Evolutionary conservation across 35 echinoderm and acorn worm genomes (phyloP).

Genomic region (Patiria miniata): DNA sequence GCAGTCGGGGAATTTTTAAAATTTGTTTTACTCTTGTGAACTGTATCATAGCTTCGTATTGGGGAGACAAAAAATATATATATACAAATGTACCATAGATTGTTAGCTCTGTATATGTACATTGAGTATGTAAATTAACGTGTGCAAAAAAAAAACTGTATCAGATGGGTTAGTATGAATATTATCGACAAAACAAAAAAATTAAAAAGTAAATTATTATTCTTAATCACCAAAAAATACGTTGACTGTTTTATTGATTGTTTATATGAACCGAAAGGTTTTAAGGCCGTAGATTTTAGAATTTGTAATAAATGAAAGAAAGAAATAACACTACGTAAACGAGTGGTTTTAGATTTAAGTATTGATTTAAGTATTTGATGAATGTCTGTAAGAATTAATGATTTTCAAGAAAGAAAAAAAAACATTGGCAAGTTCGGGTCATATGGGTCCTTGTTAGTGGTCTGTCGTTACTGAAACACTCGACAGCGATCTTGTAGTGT

Average conservation of each 20-base stretch:
- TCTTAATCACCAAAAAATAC: background rate
- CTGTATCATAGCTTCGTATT: conserved; percentile 11
- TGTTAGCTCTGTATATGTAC: conserved; percentile 18
- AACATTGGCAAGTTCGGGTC: no score
- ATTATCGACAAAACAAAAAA: background rate
- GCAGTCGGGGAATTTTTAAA: background rate
- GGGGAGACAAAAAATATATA: background rate
- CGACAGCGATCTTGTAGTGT: no score
- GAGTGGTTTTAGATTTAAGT: no score
- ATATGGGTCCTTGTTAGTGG: no score
- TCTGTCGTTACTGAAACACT: no score
- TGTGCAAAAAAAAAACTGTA: conserved; percentile 14
- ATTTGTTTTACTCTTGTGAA: background rate
- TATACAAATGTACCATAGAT: conserved; percentile 15
- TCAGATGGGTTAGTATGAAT: background rate
- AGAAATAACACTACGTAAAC: no score
- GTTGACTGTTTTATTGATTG: conserved; percentile 16
- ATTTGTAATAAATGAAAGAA: no score
- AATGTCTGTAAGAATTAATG: no score
- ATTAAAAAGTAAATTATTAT: background rate
- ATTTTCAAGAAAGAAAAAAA: no score
- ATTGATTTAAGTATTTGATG: no score
- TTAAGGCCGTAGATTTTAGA: background rate
- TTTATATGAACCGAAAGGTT: background rate
- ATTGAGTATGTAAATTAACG: conserved; percentile 15